Evolutionary conservation across 2,888 invertebrate species (phyloP), one percentile per base, ranked within the genome.

Genomic region (Chrysolina americana): DNA sequence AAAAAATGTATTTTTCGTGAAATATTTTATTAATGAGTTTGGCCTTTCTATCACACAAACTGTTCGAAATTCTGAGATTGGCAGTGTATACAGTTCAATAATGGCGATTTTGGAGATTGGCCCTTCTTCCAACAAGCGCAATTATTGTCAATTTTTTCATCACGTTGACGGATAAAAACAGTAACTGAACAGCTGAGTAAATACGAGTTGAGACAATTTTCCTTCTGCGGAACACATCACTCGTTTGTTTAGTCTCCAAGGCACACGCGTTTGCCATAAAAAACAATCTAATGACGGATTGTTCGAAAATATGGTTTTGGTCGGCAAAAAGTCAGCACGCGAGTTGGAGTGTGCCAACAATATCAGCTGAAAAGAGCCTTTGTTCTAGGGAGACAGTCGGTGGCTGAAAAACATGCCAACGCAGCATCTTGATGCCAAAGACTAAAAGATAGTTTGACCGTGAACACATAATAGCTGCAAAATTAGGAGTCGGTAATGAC

Each of bases 401-500:
- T 59, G 15, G 59, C 59, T 59, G 28, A n/a, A 59, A 28, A 59
- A 59, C 59, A 36, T 59, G 59, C 59, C n/a, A 59, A 28, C 59
- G 9, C 36, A 36, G 59, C 59, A 59, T 28, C 5, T n/a, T 28
- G 23, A 59, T 59, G 59, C 6, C 28, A 59, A 0, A 59, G 59
- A 59, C 59, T 15, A 47, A 47, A 47, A 47, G 50, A 50, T 50
- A n/a, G 50, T 19, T 50, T 50, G 50, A 36, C 36, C 36, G 8
- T 36, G 36, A 36, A 36, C 36, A 36, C 8, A 6, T 36, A 36
- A 36, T 36, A 36, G 36, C 36, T 6, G 8, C 8, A 36, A 36
- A 6, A 8, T 8, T 6, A 0, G 0, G 8, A 36, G 36, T 3
- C 4, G 36, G 36, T 36, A 36, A 36, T 36, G 36, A 36, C 4